Conservation (phyloP, 2,888 invertebrate genomes). For the Cerastis leucographa region DNA sequence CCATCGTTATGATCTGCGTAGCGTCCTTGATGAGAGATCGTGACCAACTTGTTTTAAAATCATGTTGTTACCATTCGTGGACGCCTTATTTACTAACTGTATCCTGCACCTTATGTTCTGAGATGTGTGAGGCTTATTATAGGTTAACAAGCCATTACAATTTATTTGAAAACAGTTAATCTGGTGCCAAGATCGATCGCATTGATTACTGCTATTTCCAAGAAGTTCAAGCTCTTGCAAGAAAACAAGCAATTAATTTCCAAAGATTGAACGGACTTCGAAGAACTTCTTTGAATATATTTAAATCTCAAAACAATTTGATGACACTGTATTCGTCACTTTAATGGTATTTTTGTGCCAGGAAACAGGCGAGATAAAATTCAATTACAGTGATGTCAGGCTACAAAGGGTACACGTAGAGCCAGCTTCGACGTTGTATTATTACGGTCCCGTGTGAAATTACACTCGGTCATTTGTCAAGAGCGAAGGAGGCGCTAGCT, state of each 20-base stretch:
- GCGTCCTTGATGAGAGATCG: slow-evolving; percentile 67
- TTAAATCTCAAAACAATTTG: slow-evolving; percentile 17
- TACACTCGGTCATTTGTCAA: slow-evolving; percentile 89
- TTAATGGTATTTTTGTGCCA: slow-evolving; percentile 41
- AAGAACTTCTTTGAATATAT: slow-evolving; percentile 7
- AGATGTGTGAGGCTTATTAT: slow-evolving; percentile 42
- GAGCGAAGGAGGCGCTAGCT: slow-evolving; percentile 83
- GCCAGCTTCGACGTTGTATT: slow-evolving; percentile 74
- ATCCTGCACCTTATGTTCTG: slow-evolving; percentile 39
- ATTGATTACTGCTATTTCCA: slow-evolving; percentile 41
- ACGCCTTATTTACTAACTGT: slow-evolving; percentile 56
- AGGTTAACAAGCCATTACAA: slow-evolving; percentile 49
- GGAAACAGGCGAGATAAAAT: slow-evolving; percentile 56
- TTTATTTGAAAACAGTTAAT: slow-evolving; percentile 51
- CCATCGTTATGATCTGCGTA: slow-evolving; percentile 63
- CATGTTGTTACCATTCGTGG: slow-evolving; percentile 55
- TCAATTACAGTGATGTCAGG: slow-evolving; percentile 65
- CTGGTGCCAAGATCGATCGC: slow-evolving; percentile 37
- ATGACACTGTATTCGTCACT: slow-evolving; percentile 35
- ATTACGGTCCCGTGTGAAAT: slow-evolving; percentile 87
- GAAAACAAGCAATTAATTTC: slow-evolving; percentile 22
- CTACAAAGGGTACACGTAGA: slow-evolving; percentile 64
- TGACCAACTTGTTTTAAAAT: slow-evolving; percentile 59
- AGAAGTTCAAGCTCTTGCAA: slow-evolving; percentile 23
- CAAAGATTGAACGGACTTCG: slow-evolving; percentile 16